These are phyloP conservation scores for Calypte anna DNA, from an alignment of 2,113 vertebrate species.

Conservation along the genomic window DNA sequence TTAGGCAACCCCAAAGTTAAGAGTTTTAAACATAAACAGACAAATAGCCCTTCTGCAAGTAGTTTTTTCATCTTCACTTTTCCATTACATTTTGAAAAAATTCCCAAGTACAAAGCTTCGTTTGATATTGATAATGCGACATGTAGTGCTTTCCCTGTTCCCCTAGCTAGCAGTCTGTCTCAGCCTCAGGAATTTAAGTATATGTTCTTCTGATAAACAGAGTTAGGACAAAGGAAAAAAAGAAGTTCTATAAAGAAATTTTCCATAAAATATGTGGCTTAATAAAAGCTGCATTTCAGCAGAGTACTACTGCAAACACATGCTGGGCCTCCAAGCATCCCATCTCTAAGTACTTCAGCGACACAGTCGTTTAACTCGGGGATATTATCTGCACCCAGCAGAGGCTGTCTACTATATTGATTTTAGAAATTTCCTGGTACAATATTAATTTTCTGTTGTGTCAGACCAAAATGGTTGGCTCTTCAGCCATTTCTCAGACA, in stretches of 20 bases:
- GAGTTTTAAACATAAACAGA: neutral
- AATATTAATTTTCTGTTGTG: slow-evolving; percentile 42
- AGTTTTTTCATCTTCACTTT: neutral
- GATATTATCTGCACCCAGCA: slow-evolving; percentile 40
- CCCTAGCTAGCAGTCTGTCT: neutral
- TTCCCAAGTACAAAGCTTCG: neutral
- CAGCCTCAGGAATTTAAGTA: slow-evolving; percentile 1
- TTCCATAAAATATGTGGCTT: slow-evolving; percentile 35
- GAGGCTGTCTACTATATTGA: slow-evolving; percentile 41
- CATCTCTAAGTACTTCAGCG: slow-evolving; percentile 17
- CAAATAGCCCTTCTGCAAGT: neutral
- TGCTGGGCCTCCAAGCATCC: slow-evolving; percentile 34
- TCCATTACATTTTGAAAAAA: neutral
- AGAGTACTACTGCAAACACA: slow-evolving; percentile 1
- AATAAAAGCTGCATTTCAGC: slow-evolving; percentile 50
- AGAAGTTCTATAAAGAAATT: slow-evolving; percentile 30
- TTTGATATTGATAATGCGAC: neutral
- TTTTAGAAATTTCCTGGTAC: slow-evolving; percentile 44
- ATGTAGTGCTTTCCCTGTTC: neutral
- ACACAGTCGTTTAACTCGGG: slow-evolving; percentile 30
- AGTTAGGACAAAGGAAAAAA: slow-evolving; percentile 34
- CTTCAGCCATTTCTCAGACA: slow-evolving; percentile 20
- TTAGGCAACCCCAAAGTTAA: neutral
- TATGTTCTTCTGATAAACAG: neutral
- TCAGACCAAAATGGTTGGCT: slow-evolving; percentile 20